Conservation (phyloP, 2,797 vertebrate genomes). For the Nyctibius grandis region DNA sequence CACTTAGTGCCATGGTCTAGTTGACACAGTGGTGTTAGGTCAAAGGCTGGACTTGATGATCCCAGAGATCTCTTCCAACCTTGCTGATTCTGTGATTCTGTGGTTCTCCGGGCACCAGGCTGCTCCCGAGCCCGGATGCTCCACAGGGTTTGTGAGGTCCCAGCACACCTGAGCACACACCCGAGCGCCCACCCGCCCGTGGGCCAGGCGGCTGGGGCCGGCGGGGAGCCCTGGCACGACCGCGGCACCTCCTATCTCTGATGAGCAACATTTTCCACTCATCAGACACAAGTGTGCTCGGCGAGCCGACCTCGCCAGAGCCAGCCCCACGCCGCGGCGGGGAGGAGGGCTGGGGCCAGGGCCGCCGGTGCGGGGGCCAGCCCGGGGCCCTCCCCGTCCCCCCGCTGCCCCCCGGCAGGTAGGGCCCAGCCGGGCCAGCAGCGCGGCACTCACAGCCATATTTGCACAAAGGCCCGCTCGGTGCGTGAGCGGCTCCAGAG, state of each 20-base stretch:
- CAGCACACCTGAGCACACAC: background rate
- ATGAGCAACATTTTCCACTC: constrained; percentile 21
- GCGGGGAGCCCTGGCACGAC: rapidly evolving
- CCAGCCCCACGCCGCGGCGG: rapidly evolving
- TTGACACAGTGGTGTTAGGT: too few relatives aligned
- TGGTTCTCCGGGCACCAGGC: rapidly evolving
- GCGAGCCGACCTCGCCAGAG: background rate
- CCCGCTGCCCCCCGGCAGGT: background rate
- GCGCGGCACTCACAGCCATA: constrained; percentile 70
- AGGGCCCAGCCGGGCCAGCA: background rate
- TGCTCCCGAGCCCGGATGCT: background rate
- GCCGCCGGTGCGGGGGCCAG: background rate
- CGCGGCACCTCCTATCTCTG: background rate
- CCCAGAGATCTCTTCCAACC: too few relatives aligned
- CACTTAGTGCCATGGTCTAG: too few relatives aligned
- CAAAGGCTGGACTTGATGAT: too few relatives aligned
- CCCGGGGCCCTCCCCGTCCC: background rate
- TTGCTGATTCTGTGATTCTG: too few relatives aligned
- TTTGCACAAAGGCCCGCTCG: constrained; percentile 74
- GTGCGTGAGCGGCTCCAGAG: background rate
- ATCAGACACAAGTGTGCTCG: background rate
- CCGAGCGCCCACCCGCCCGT: background rate
- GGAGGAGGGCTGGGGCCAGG: background rate
- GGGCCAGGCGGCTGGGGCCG: background rate
- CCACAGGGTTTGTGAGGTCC: rapidly evolving